Evolutionary conservation across 2,888 invertebrate species (phyloP), one percentile per base, ranked within the genome.

Genomic region (Pseudeuparius sepicola): DNA sequence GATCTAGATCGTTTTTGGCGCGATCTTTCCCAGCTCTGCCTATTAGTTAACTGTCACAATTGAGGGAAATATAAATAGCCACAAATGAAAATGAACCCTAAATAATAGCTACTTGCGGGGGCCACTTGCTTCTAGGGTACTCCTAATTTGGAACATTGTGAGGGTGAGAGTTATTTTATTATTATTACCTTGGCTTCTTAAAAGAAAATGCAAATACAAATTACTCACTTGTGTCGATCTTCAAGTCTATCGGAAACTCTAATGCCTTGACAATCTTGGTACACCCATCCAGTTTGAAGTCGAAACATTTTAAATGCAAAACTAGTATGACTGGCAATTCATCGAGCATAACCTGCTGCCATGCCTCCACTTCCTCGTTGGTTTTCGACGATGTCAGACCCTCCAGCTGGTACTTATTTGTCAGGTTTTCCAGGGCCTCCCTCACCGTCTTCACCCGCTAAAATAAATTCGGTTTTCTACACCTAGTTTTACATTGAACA

Each of bases 301-400:
- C 87, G 66, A 96, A 94, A 66, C 90, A 87, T 64, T 96, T 96
- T 38, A 96, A 71, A 61, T 96, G 94, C 46, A 96, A 66, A 48
- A 96, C 75, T 27, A 96, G 68, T 2, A 93, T 84, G 4, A 85
- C 76, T 0, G 94, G 96, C 41, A 94, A 63, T 57, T 88, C 84
- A 53, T 94, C 94, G 13, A 96, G 61, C 7, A 84, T 82, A 36
- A 87, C 75, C 60, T 90, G 88, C 55, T 89, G 86, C 78, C 86
- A 89, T 1, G 92, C 90, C 48, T 89, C 83, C 20, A 85, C 79
- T 62, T 83, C 79, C 52, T 80, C 74, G 50, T 84, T 83, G 4
- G 82, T 85, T 57, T 78, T 80, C 31, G 79, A 73, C 45, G 83
- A 83, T 0, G 83, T 84, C 42, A 87, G 83, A 10, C 92, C 94